Conservation (phyloP, 2,888 invertebrate species). For the Oligia latruncula region DNA sequence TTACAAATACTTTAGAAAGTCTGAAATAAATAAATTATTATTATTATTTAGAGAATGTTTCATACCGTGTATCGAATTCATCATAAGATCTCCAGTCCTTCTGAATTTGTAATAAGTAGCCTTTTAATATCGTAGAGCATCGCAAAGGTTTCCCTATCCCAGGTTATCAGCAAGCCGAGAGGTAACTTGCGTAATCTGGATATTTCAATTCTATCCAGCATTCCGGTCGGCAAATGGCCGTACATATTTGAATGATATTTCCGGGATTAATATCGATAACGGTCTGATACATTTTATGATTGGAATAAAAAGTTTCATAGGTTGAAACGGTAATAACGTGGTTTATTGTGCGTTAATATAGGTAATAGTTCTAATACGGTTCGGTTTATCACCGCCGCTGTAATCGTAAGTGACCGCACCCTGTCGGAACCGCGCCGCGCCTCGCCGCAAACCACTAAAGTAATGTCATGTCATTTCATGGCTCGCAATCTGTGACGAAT, state of each 20-base stretch:
- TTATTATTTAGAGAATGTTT: constrained; percentile 6
- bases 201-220: constrained; percentile 60
- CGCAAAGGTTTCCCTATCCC: constrained; percentile 21
- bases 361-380: constrained; percentile 74
- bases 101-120: constrained; percentile 24
- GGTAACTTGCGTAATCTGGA: constrained; percentile 54
- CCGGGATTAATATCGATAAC: constrained; percentile 62
- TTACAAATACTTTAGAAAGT: constrained; percentile 20
- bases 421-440: constrained; percentile 78
- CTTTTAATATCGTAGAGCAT: constrained; percentile 43
- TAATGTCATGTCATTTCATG: constrained; percentile 83
- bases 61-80: constrained; percentile 12
- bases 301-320: constrained; percentile 62
- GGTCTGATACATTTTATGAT: constrained; percentile 64
- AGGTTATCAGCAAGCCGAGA: constrained; percentile 51
- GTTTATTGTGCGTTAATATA: constrained; percentile 70
- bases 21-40: no score
- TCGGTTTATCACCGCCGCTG: constrained; percentile 70
- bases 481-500: constrained; percentile 82
- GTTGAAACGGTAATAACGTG: constrained; percentile 45
- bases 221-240: constrained; percentile 47
- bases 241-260: constrained; percentile 65
- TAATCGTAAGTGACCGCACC: constrained; percentile 83
- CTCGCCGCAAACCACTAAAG: constrained; percentile 78
- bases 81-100: constrained; percentile 10